Evolutionary conservation across 2,888 invertebrate species (phyloP).

Genomic region (Stegophylla sp.): DNA sequence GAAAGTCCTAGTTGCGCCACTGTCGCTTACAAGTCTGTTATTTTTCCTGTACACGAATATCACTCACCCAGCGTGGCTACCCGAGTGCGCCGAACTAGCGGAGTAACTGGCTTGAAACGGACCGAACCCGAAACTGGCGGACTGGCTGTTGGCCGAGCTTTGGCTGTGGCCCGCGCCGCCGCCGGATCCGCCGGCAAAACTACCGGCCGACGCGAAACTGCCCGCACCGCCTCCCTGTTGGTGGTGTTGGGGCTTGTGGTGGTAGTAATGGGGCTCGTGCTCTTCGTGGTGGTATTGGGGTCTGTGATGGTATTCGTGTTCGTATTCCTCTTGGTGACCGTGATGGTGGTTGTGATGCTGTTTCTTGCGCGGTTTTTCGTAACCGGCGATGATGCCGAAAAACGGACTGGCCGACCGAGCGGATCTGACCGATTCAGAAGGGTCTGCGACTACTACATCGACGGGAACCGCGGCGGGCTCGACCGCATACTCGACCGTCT

Average conservation of each 20-base stretch:
- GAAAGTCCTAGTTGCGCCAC: no score
- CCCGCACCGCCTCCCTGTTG: constrained; percentile 19
- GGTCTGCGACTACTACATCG: neutral
- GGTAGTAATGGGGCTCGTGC: neutral
- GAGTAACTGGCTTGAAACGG: constrained; percentile 59
- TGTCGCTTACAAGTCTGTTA: no score
- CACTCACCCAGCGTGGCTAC: constrained; percentile 37
- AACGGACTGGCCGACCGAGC: constrained; percentile 37
- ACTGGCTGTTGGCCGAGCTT: constrained; percentile 50
- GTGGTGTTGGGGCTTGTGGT: constrained; percentile 21
- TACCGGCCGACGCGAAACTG: constrained; percentile 57
- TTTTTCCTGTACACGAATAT: no score
- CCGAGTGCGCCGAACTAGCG: constrained; percentile 48
- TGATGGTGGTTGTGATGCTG: constrained; percentile 26
- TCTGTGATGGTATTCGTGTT: neutral
- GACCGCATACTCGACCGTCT: neutral
- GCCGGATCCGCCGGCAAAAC: constrained; percentile 44
- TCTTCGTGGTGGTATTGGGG: constrained; percentile 28
- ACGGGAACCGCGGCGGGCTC: neutral
- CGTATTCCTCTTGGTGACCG: constrained; percentile 5
- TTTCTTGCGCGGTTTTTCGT: constrained; percentile 12
- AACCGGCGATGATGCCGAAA: neutral
- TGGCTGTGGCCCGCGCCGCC: constrained; percentile 37
- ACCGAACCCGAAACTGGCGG: constrained; percentile 56
- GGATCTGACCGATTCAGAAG: constrained; percentile 8